Conservation (phyloP, 92 coral and sea anemone species). For the Diadumene lineata region DNA sequence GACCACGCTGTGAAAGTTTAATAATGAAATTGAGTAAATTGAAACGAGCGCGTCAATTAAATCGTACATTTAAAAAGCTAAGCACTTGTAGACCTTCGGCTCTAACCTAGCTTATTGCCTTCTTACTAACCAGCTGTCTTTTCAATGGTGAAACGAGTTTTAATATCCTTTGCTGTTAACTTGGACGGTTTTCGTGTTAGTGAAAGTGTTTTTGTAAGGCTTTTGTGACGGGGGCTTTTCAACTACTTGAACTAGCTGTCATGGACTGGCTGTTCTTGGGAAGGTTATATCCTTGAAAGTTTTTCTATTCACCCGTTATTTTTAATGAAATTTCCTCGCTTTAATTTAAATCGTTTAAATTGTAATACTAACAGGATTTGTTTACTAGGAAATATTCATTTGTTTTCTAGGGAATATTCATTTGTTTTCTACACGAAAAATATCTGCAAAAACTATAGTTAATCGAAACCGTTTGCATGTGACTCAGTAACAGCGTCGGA, state of each 20-base stretch:
- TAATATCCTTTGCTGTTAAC: background rate
- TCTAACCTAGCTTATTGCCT: constrained; percentile 2
- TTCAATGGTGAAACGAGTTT: background rate
- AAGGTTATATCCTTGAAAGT: background rate
- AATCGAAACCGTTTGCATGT: background rate
- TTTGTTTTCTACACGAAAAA: background rate
- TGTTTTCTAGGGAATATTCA: background rate
- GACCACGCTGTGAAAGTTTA: background rate
- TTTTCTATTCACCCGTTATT: background rate
- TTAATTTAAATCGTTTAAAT: background rate
- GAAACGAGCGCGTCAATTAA: constrained; percentile 5
- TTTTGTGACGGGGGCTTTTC: background rate
- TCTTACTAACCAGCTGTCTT: background rate
- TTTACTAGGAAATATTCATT: background rate
- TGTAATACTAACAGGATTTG: background rate
- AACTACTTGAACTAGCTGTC: background rate
- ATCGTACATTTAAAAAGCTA: background rate
- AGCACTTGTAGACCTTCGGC: constrained; percentile 1
- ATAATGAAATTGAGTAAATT: background rate
- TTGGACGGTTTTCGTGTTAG: background rate
- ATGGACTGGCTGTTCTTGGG: too few relatives aligned
- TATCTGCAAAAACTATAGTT: background rate
- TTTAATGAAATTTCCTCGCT: background rate
- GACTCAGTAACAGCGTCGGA: background rate
- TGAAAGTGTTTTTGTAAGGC: background rate